phyloP scores from a whole-genome alignment of 2,797 vertebrate genomes.

The Apodemus agrarius region DNA sequence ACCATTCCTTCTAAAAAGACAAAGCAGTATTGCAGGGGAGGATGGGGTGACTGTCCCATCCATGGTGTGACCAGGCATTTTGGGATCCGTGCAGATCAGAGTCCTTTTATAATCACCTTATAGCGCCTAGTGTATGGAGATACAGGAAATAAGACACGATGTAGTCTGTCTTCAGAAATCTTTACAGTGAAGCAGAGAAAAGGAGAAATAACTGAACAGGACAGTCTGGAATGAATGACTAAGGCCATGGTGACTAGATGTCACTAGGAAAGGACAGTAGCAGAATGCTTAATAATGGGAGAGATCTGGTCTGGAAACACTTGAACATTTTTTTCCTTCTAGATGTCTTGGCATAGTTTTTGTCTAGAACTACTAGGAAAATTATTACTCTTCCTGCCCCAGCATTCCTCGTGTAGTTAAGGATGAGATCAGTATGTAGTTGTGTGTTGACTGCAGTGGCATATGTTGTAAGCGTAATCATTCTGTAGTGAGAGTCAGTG shows the following conservation, averaged over 20 bases:
- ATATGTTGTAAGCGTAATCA: neutral
- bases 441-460: neutral
- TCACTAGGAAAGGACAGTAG: neutral
- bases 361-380: neutral
- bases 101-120: neutral
- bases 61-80: neutral
- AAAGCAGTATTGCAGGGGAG: neutral
- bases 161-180: neutral
- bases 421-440: neutral
- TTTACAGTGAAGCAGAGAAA: neutral
- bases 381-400: neutral
- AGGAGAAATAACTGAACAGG: neutral
- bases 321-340: no score
- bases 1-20: neutral
- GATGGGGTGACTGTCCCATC: neutral
- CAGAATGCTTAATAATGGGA: neutral
- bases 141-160: neutral
- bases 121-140: neutral
- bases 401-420: neutral
- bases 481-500: neutral
- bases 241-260: rapidly evolving
- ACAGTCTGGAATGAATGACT: neutral
- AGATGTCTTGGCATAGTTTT: neutral
- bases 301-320: neutral
- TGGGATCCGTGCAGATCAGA: neutral